phyloP scores from a whole-genome alignment of 2,888 invertebrate species.

The Dyspetes luteomarginatus region DNA sequence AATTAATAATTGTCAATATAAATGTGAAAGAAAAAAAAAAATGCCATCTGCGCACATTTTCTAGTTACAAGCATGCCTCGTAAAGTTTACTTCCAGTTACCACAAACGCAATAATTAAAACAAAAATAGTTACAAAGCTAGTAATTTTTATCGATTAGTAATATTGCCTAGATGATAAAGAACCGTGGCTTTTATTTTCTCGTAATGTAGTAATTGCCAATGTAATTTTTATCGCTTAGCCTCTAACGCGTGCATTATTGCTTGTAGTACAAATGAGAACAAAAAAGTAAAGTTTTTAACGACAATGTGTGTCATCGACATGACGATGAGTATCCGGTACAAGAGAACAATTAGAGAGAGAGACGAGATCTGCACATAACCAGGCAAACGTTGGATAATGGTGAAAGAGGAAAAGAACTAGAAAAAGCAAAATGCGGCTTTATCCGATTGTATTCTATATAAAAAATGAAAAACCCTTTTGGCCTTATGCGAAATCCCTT shows the following conservation, averaged over 20 bases:
- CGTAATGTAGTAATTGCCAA: conserved; percentile 10
- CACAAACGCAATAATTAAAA: conserved; percentile 26
- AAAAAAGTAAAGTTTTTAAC: too few relatives aligned
- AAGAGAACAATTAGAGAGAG: too few relatives aligned
- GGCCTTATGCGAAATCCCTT: too few relatives aligned
- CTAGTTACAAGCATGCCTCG: conserved; percentile 46
- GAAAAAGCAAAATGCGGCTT: conserved; percentile 11
- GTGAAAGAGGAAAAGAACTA: conserved; percentile 4
- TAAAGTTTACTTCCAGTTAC: conserved; percentile 53
- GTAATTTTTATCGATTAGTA: conserved; percentile 28
- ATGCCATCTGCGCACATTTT: conserved; percentile 58
- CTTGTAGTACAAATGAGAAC: too few relatives aligned
- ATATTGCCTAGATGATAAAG: conserved; percentile 39
- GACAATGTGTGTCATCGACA: too few relatives aligned
- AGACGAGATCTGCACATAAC: conserved; percentile 41
- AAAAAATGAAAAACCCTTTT: conserved; percentile 11
- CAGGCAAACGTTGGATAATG: conserved; percentile 30
- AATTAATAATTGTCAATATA: conserved; percentile 28
- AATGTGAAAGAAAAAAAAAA: conserved; percentile 22
- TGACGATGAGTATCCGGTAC: too few relatives aligned
- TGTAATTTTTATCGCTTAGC: conserved; percentile 38
- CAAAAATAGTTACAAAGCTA: conserved; percentile 21
- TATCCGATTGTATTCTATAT: neutral
- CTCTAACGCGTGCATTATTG: neutral
- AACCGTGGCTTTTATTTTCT: conserved; percentile 22